These are phyloP conservation scores for Hybognathus amarus DNA, from an alignment of 2,797 vertebrate species.

Conservation along the genomic window DNA sequence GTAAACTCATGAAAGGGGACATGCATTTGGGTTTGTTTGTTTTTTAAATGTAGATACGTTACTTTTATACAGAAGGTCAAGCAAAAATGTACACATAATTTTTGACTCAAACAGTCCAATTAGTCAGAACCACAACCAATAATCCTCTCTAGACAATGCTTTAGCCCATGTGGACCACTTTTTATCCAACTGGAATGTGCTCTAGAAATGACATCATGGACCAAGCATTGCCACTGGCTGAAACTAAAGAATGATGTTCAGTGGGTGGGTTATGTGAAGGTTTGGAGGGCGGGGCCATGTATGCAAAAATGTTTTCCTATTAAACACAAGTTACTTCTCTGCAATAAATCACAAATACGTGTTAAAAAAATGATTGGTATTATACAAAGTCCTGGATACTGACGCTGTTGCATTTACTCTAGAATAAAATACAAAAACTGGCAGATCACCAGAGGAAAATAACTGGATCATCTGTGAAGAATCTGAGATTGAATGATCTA, in stretches of 20 bases:
- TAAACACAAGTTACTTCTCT: neutral
- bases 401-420: slow-evolving; percentile 2
- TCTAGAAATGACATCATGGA: slow-evolving; percentile 38
- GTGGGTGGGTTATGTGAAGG: neutral
- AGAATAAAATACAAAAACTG: neutral
- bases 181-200: slow-evolving; percentile 36
- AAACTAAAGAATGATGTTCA: slow-evolving; percentile 14
- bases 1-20: neutral
- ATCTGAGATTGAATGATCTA: neutral
- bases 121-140: neutral
- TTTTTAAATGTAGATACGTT: neutral
- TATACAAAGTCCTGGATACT: neutral
- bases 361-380: slow-evolving; percentile 12
- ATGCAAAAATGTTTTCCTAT: neutral
- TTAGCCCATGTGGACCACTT: neutral
- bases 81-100: neutral
- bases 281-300: neutral
- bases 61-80: neutral
- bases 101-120: neutral
- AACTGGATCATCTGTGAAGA: neutral
- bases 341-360: neutral
- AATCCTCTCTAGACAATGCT: slow-evolving; percentile 12
- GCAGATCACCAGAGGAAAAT: neutral
- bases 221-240: slow-evolving; percentile 25
- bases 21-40: neutral